Conservation (phyloP, 1,140 invertebrate genomes). For the Pseudomyrmex gracilis region DNA sequence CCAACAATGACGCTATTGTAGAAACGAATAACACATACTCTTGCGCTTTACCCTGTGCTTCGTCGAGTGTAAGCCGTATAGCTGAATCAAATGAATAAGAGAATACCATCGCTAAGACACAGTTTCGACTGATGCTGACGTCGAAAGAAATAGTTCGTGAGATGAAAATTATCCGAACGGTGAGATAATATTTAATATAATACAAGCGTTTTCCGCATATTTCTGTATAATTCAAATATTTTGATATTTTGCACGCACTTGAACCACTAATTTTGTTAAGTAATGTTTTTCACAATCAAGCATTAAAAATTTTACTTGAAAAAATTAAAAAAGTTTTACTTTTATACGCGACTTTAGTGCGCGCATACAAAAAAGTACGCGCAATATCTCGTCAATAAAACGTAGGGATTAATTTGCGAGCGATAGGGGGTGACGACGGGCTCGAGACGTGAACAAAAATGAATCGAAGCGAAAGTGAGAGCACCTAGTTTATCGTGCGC, state of each 20-base stretch:
- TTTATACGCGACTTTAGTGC: too few species aligned
- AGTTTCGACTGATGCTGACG: constrained; percentile 21
- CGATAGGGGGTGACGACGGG: neutral
- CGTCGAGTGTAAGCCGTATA: constrained; percentile 77
- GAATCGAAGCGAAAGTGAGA: constrained; percentile 56
- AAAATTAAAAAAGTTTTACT: too few species aligned
- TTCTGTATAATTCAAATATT: too few species aligned
- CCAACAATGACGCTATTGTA: constrained; percentile 82
- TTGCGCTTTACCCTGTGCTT: constrained; percentile 77
- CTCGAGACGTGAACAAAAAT: constrained; percentile 32
- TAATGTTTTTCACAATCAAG: too few species aligned
- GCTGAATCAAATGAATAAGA: constrained; percentile 81
- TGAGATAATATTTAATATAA: neutral
- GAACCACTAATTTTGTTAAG: too few species aligned
- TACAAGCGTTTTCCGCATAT: neutral
- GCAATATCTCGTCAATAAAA: constrained; percentile 12
- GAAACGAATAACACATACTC: constrained; percentile 82
- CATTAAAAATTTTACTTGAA: too few species aligned
- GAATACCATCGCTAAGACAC: constrained; percentile 78
- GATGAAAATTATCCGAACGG: constrained; percentile 26
- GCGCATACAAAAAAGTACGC: neutral
- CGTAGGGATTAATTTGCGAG: constrained; percentile 3
- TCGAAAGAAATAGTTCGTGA: constrained; percentile 44
- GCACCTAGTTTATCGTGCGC: constrained; percentile 28
- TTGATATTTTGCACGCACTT: too few species aligned